Base-by-base conservation (phyloP, 92 coral and sea anemone genomes). In the Isaurus tuberculatus region DNA sequence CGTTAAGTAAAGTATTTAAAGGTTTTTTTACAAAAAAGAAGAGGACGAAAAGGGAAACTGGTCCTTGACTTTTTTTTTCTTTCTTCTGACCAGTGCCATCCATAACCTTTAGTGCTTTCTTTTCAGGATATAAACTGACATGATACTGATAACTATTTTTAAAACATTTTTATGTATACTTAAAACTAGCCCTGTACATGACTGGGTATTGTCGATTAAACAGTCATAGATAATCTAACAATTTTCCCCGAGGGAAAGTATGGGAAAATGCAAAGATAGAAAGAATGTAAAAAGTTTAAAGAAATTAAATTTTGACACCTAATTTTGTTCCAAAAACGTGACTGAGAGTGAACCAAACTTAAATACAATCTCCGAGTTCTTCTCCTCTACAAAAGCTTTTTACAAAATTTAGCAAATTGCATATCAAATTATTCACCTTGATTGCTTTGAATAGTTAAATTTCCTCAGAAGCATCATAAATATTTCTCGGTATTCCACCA, bases 401-500 rank as follows among this genome's bases (percentile, higher is more conserved):
- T 9, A n/a, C 69, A 66, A 15, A 46, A 25, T 65, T 44, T 16
- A 25, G 25, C 20, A 48, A 65, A 28, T 51, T 30, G 58, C 3
- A 5, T 42, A 37, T 8, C 31, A 53, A 53, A 27, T 2, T 30
- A 80, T 94, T 57, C 86, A 96, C 99, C 91, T 96, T 73, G 99
- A 90, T 46, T 96, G 99, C 81, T 84, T 90, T 64, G 91, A 83
- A 81, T 92, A 90, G 89, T 94, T 84, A 49, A 94, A 96, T 87
- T 96, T 96, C 57, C 93, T 79, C 71, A 96, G 72, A 15, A 96
- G 85, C 51, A 81, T 22, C 74, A 94, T 43, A 44, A 96, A 94
- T 83, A 95, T 90, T 17, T 96, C 99, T 61, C 99, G 88, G 89
- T 92, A 96, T 81, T 96, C 99, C 78, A 86, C 75, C 80, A 89